Evolutionary conservation across 2,888 invertebrate species (phyloP).

Genomic region (Sabatieria punctata): DNA sequence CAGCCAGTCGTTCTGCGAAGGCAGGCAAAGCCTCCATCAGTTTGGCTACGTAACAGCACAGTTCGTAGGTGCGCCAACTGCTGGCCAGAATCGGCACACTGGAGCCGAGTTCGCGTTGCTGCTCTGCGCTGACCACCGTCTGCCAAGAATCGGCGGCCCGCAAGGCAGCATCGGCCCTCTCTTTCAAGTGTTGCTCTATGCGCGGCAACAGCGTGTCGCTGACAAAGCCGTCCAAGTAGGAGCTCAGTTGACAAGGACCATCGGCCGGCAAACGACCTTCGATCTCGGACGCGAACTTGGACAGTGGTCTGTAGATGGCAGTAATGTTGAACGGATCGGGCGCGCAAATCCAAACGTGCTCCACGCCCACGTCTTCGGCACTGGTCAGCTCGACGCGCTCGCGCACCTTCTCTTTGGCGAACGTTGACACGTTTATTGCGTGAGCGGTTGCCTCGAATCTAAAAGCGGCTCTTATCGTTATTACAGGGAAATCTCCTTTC

Average conservation of each 20-base stretch:
- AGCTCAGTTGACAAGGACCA: slow-evolving; percentile 38
- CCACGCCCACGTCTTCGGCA: slow-evolving; percentile 23
- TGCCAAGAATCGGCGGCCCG: slow-evolving; percentile 17
- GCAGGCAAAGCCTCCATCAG: slow-evolving; percentile 25
- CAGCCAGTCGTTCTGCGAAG: slow-evolving; percentile 26
- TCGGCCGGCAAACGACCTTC: slow-evolving; percentile 36
- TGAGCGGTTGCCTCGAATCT: slow-evolving; percentile 52
- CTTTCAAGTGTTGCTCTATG: slow-evolving; percentile 18
- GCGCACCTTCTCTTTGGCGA: slow-evolving; percentile 37
- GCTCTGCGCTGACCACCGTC: slow-evolving; percentile 10
- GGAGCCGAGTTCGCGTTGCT: too few species aligned
- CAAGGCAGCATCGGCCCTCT: slow-evolving; percentile 15
- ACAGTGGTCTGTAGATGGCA: slow-evolving; percentile 61
- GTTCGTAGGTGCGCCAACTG: slow-evolving; percentile 17
- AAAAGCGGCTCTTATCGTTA: too few species aligned
- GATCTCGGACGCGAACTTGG: slow-evolving; percentile 64
- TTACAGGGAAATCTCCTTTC: too few species aligned
- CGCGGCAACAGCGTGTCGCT: slow-evolving; percentile 56
- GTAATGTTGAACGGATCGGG: slow-evolving; percentile 40
- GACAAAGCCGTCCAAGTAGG: slow-evolving; percentile 68
- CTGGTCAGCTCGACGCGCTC: background rate
- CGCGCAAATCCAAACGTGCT: slow-evolving; percentile 52
- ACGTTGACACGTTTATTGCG: slow-evolving; percentile 41
- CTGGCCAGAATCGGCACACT: slow-evolving; percentile 13
- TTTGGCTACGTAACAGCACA: slow-evolving; percentile 22